Evolutionary conservation across 2,888 invertebrate genomes (phyloP), one percentile per base, ranked within the genome.

Genomic region (Athalia rosae): DNA sequence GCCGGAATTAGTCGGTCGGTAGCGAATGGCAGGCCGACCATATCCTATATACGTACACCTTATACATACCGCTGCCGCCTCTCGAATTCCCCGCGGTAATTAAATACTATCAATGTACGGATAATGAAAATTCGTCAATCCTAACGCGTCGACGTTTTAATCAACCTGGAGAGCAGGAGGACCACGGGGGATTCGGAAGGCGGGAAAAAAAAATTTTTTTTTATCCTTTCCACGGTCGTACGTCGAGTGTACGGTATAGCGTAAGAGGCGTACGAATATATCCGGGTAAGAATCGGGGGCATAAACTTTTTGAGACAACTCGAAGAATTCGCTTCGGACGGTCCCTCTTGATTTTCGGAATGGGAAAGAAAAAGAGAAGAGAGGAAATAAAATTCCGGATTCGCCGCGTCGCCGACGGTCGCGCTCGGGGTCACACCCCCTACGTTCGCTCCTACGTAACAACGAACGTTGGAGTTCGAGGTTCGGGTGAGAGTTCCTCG

Each of bases 1-100:
- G 86, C 82, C 80, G 84, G 81, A 86, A 87, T 87, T 87, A 86
- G 86, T 86, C 85, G 87, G 84, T 84, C 83, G 81, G 53, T 6
- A 15, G 28, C 28, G 69, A 61, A 45, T 62, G 63, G 50, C 47
- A 64, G n/a, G 63, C 59, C 41, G n/a, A 47, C 62, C 47, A 47
- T 78, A 78, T 73, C 73, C 77, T 77, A 77, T n/a, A n/a, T n/a
- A n/a, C n/a, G n/a, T 28, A 28, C 28, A 2, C 28, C 28, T 28
- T 28, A 28, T 28, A 28, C n/a, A 78, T 79, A 81, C 82, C 81
- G 80, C 81, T 79, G 81, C 82, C 81, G 80, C 81, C 81, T 43
- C 56, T 2, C 28, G 28, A 71, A 71, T 28, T 62, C 79, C 77
- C 73, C 71, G 80, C 78, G 80, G 83, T 86, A 87, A 88, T 88